Base-by-base conservation (phyloP, 2,113 vertebrate species). In the Camelus dromedarius region DNA sequence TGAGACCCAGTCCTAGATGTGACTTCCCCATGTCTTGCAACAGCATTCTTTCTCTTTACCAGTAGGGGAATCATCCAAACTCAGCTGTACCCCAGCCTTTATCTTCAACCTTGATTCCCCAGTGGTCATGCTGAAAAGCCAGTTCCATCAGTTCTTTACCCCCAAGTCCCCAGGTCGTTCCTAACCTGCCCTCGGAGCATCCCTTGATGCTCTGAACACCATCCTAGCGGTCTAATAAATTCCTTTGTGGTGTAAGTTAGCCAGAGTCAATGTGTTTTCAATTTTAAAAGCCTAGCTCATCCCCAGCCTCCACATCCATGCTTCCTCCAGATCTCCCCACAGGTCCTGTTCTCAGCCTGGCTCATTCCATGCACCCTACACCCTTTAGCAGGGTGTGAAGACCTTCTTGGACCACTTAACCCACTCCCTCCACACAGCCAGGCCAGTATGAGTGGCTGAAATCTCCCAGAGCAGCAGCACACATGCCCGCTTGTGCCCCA, bases 181-280 rank as follows among this genome's bases (percentile, higher is more conserved):
- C 56, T 69, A 64, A 28, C 20, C 13, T 60, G 56, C 58, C 48
- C 70, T 62, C 69, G 72, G 28, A 60, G 46, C 30, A 48, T 67
- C 46, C 16, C 50, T 2, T 32, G 64, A 62, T 32, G 24, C 62
- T 58, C 28, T 2, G 50, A 62, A 64, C 48, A 94, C 50, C 19
- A 30, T 38, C 69, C 24, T 0, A 66, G 35, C 6, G 18, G 42
- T 35, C 80, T 86, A 67, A 92, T 14, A 50, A 76, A 75, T 64
- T 52, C n/a, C 67, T 82, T 10, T 52, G 14, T 72, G 64, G 35
- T 72, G 32, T 60, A 26, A 48, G 42, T 69, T 64, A 52, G 42
- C 58, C 93, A 87, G 75, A 70, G 46, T 92, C 52, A 9, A 66
- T 22, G 20, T 69, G 26, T 67, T 52, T 81, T 86, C n/a, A 38